phyloP scores from a whole-genome alignment of 1,140 invertebrate species.

The Aphis craccivora region DNA sequence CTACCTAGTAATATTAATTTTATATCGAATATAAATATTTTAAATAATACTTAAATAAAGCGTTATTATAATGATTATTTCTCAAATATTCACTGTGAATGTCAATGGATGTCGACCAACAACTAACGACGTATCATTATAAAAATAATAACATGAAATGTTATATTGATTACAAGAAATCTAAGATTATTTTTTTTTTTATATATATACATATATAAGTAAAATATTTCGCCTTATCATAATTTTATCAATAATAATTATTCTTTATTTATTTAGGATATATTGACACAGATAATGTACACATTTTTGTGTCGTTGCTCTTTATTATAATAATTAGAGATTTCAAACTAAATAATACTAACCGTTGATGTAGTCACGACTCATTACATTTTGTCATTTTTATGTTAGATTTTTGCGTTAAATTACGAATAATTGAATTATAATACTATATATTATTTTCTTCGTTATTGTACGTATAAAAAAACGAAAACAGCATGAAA shows the following conservation, averaged over 20 bases:
- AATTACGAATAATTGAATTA: no score
- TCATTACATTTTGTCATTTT: neutral
- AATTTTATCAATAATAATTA: conserved; percentile 15
- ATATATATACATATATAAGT: neutral
- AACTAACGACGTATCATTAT: neutral
- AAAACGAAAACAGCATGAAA: neutral
- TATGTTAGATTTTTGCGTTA: neutral
- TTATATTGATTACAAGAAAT: neutral
- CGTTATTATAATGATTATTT: neutral
- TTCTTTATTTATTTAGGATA: neutral
- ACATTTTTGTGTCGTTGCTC: neutral
- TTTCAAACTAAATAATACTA: neutral
- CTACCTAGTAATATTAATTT: neutral
- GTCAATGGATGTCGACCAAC: neutral
- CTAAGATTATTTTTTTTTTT: neutral
- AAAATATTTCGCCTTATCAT: neutral
- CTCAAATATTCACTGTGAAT: neutral
- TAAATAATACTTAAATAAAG: neutral
- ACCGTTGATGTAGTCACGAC: neutral
- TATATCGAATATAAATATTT: no score
- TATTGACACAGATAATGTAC: neutral
- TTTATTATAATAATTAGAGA: neutral
- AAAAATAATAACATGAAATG: neutral
- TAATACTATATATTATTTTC: neutral
- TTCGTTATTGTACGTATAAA: neutral